A percentile compares a stretch with the other conserved stretches of the same genome.
Conservation (phyloP, 2,888 invertebrate genomes). For the Sphaerolaimus hirsutus region DNA sequence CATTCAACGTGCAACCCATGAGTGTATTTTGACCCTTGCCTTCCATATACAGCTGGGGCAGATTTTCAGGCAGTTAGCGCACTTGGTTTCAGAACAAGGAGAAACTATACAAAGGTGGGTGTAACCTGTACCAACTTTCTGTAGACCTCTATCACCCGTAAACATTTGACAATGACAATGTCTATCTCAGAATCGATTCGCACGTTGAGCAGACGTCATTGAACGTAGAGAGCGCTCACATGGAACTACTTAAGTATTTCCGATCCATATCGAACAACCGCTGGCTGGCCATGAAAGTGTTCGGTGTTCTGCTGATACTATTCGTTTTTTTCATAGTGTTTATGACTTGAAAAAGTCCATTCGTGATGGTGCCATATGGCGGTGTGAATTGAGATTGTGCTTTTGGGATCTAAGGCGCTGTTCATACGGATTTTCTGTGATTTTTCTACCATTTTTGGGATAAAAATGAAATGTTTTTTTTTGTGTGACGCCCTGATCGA, state of each 20-base stretch:
- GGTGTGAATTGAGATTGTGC: too few species aligned
- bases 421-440: too few species aligned
- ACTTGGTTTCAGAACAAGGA: conserved; percentile 90
- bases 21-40: too few species aligned
- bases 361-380: too few species aligned
- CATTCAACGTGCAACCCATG: too few species aligned
- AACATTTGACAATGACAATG: background rate
- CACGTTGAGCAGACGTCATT: conserved; percentile 81
- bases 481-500: too few species aligned
- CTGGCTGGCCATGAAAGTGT: conserved; percentile 96
- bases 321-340: conserved; percentile 96
- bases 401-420: too few species aligned
- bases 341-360: too few species aligned
- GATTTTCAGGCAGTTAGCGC: conserved; percentile 45
- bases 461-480: too few species aligned
- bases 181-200: conserved; percentile 55
- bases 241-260: conserved; percentile 89
- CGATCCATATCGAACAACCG: conserved; percentile 83
- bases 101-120: conserved; percentile 41
- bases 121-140: background rate
- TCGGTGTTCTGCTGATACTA: conserved; percentile 89
- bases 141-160: background rate
- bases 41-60: conserved; percentile 48
- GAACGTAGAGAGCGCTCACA: conserved; percentile 90
- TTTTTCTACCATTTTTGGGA: too few species aligned